Conservation (phyloP, 2,888 invertebrate species). For the Bellardia pandia region DNA sequence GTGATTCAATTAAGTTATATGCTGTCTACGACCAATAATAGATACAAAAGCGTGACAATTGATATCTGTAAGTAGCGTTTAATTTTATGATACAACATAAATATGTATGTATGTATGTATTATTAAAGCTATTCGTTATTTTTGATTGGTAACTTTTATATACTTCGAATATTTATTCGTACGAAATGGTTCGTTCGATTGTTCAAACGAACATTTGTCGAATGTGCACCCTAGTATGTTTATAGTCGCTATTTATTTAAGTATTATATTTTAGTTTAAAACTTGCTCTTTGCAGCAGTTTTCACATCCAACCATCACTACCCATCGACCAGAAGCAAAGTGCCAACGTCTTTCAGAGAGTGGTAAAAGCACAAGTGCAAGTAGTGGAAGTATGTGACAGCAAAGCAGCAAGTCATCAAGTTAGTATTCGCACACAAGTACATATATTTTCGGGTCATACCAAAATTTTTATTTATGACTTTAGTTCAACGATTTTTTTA, state of each 20-base stretch:
- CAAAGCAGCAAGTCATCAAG: slow-evolving; percentile 59
- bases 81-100: too few species aligned
- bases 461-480: slow-evolving; percentile 69
- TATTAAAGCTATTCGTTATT: too few species aligned
- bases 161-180: too few species aligned
- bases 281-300: slow-evolving; percentile 44
- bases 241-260: slow-evolving; percentile 47
- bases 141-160: too few species aligned
- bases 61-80: too few species aligned
- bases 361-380: slow-evolving; percentile 20
- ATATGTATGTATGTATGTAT: too few species aligned
- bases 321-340: slow-evolving; percentile 24
- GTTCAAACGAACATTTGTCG: too few species aligned
- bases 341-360: slow-evolving; percentile 41
- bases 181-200: too few species aligned
- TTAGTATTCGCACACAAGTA: slow-evolving; percentile 47
- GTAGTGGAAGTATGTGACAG: slow-evolving; percentile 19
- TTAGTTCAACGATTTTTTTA: slow-evolving; percentile 59
- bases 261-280: slow-evolving; percentile 50
- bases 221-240: too few species aligned
- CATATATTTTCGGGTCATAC: slow-evolving; percentile 63
- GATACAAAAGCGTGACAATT: too few species aligned
- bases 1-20: too few species aligned
- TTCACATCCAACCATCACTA: slow-evolving; percentile 21
- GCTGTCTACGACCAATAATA: too few species aligned